Base-by-base conservation (phyloP, 2,888 invertebrate species). In the Amphipyra berbera region DNA sequence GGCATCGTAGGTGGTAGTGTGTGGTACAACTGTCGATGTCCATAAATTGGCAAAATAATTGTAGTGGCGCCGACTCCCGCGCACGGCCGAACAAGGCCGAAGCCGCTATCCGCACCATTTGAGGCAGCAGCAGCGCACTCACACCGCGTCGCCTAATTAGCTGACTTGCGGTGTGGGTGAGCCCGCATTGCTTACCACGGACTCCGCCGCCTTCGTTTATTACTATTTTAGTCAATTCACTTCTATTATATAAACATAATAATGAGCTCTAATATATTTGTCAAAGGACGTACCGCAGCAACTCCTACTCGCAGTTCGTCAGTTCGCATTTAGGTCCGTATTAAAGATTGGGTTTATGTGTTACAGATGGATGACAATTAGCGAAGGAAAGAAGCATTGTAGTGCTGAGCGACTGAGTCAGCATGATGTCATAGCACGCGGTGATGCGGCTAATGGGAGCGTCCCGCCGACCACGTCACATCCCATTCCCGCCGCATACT, bases 401-500 rank as follows among this genome's bases (percentile, higher is more conserved):
- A 48, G 76, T 76, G 71, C 73, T 60, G 78, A 61, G 73, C 72
- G 77, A 85, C 67, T 92, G 93, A 93, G 83, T 93, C 93, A 93
- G 88, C 90, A 91, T 94, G 93, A 94, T 92, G 92, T 94, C 94
- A 94, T 91, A 79, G 83, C 79, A 73, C 71, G 79, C 83, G 79
- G 79, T 77, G 82, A 79, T 83, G 84, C 79, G 78, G 78, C 82
- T 85, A 88, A 91, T 90, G 88, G 91, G 90, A 92, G 90, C 93
- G 93, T 90, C 92, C 92, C 89, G 86, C 82, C 85, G 79, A 79
- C 67, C 78, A 82, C 88, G 88, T 88, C 91, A 90, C 88, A 81
- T 88, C 88, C 90, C 90, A 90, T 88, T 89, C 91, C 92, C 83
- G 87, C 72, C 89, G 88, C 91, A 92, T 92, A 88, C 89, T 90